phyloP scores from a whole-genome alignment of 2,113 vertebrate species.

The Phalacrocorax pelagicus region DNA sequence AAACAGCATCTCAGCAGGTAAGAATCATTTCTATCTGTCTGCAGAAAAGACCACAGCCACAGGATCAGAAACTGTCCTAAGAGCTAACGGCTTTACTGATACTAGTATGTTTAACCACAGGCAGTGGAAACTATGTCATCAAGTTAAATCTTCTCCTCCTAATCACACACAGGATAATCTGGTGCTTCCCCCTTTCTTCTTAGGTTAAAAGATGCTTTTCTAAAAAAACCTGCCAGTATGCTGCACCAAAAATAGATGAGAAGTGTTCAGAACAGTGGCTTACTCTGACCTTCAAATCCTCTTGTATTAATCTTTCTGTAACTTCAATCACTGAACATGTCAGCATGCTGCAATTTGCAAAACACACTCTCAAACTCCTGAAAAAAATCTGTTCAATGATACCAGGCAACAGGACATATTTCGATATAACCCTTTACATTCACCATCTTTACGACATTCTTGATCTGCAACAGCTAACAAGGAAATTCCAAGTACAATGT shows the following conservation, averaged over 20 bases:
- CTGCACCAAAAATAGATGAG: background rate
- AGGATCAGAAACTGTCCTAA: background rate
- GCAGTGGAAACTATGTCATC: background rate
- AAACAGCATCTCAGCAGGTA: background rate
- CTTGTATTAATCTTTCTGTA: constrained; percentile 7
- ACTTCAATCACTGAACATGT: background rate
- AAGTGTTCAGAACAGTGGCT: background rate
- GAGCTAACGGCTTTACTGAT: background rate
- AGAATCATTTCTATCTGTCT: background rate
- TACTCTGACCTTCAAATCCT: background rate
- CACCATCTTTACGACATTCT: background rate
- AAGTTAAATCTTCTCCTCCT: background rate
- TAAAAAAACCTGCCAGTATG: background rate
- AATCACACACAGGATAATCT: background rate
- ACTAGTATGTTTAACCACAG: background rate
- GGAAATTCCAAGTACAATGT: background rate
- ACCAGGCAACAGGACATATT: background rate
- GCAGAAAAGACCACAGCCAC: background rate
- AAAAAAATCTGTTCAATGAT: fast-evolving
- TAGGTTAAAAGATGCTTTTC: background rate
- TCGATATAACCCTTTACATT: background rate
- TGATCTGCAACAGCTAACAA: background rate
- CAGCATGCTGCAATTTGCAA: background rate
- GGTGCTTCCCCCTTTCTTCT: background rate
- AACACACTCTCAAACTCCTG: background rate